These are phyloP conservation scores for Xyrauchen texanus DNA, from an alignment of 2,113 vertebrate species.

Conservation along the genomic window DNA sequence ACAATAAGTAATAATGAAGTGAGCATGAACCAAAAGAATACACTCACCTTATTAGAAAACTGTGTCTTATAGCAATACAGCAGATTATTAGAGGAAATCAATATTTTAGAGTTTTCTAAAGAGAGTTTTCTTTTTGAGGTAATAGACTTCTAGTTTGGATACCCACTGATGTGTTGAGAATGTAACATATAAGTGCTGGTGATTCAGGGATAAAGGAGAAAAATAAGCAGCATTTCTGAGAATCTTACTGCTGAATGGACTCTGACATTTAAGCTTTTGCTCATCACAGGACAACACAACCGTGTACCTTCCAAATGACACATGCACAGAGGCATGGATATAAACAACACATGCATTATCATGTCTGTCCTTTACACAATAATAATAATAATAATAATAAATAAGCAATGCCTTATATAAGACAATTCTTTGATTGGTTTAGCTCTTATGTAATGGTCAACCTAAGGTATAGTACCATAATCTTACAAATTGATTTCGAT, in stretches of 20 bases:
- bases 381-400: slow-evolving; percentile 19
- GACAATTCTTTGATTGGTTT: slow-evolving; percentile 33
- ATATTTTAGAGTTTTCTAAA: slow-evolving; percentile 58
- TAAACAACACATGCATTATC: slow-evolving; percentile 30
- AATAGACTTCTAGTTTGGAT: slow-evolving; percentile 54
- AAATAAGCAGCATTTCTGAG: not conserved
- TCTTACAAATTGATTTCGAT: not conserved
- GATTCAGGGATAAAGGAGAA: slow-evolving; percentile 50
- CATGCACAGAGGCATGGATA: slow-evolving; percentile 29
- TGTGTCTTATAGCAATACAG: slow-evolving; percentile 68
- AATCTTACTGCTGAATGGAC: slow-evolving; percentile 35
- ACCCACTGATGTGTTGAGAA: slow-evolving; percentile 52
- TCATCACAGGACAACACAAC: slow-evolving; percentile 39
- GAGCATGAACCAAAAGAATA: slow-evolving; percentile 76
- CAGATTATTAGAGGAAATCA: slow-evolving; percentile 60
- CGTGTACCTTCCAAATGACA: slow-evolving; percentile 29
- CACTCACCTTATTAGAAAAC: slow-evolving; percentile 66
- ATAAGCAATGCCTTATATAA: slow-evolving; percentile 58
- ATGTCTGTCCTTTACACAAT: slow-evolving; percentile 33
- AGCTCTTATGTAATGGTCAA: slow-evolving; percentile 20
- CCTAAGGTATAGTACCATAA: slow-evolving; percentile 20
- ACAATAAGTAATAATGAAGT: slow-evolving; percentile 63
- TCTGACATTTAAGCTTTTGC: slow-evolving; percentile 47
- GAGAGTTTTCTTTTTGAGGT: slow-evolving; percentile 42
- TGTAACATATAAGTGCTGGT: slow-evolving; percentile 43